A percentile compares a stretch with the other conserved stretches of the same genome.
Evolutionary conservation across 2,888 invertebrate genomes (phyloP).

Genomic region (Tanaodytes sp.): DNA sequence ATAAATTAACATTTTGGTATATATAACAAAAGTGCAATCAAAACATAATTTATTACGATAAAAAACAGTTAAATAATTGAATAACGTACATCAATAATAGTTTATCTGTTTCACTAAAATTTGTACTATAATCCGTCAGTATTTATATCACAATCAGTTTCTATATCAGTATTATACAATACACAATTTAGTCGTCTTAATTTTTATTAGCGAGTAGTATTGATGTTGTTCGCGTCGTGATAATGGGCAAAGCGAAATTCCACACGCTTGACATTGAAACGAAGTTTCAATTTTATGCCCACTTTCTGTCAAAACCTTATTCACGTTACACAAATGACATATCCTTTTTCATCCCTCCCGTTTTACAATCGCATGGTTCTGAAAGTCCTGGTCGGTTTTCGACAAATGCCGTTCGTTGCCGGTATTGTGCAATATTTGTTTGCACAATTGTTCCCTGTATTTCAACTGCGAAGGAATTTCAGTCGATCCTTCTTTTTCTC

Average conservation of each 20-base stretch:
- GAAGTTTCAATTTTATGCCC: constrained; percentile 9
- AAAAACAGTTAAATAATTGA: too few relatives aligned
- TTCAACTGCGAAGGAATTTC: background rate
- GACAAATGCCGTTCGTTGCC: background rate
- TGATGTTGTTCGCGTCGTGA: too few relatives aligned
- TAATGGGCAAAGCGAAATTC: constrained; percentile 16
- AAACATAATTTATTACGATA: too few relatives aligned
- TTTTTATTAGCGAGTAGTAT: too few relatives aligned
- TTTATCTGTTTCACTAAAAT: too few relatives aligned
- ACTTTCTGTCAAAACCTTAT: background rate
- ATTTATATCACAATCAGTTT: too few relatives aligned
- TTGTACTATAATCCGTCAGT: too few relatives aligned
- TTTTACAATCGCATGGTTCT: background rate
- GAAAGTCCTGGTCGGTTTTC: background rate
- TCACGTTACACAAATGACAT: constrained; percentile 6
- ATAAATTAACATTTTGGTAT: too few relatives aligned
- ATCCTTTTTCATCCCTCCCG: background rate
- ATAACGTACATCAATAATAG: too few relatives aligned
- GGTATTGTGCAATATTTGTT: constrained; percentile 1
- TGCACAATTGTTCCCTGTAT: background rate
- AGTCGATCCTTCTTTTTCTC: background rate
- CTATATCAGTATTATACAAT: too few relatives aligned
- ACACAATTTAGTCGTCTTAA: too few relatives aligned
- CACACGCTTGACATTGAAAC: constrained; percentile 7
- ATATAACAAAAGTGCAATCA: too few relatives aligned